Percentiles rank a stretch among this genome's conserved stretches.
phyloP scores from a whole-genome alignment of 2,113 vertebrate species.

The Agelaius phoeniceus region DNA sequence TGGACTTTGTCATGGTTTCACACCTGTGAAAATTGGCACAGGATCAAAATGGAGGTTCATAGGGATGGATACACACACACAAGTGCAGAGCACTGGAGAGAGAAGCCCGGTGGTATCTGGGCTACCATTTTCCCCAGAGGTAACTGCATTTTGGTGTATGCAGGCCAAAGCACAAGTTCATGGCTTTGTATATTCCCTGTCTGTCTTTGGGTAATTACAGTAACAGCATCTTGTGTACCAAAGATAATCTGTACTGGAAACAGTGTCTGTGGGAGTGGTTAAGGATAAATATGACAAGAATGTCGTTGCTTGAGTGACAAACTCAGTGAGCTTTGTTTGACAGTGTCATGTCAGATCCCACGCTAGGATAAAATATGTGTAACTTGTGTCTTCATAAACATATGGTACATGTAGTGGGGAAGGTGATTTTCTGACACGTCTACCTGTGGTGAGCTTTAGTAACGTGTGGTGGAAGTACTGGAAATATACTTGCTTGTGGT shows the following conservation, averaged over 20 bases:
- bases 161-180: background rate
- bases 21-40: background rate
- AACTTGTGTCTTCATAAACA: background rate
- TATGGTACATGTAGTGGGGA: background rate
- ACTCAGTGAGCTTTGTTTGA: background rate
- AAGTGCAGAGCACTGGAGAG: background rate
- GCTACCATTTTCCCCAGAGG: background rate
- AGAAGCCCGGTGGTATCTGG: background rate
- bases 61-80: background rate
- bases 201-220: background rate
- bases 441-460: background rate
- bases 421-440: background rate
- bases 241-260: background rate
- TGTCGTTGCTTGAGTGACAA: background rate
- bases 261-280: background rate
- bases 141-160: background rate
- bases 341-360: background rate
- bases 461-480: background rate
- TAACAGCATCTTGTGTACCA: background rate
- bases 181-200: background rate
- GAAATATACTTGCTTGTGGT: background rate
- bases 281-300: background rate
- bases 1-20: background rate
- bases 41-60: background rate
- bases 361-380: background rate